These are phyloP conservation scores for Drosophila prostipennis DNA, from an alignment of 2,888 invertebrate species.

Conservation along the genomic window DNA sequence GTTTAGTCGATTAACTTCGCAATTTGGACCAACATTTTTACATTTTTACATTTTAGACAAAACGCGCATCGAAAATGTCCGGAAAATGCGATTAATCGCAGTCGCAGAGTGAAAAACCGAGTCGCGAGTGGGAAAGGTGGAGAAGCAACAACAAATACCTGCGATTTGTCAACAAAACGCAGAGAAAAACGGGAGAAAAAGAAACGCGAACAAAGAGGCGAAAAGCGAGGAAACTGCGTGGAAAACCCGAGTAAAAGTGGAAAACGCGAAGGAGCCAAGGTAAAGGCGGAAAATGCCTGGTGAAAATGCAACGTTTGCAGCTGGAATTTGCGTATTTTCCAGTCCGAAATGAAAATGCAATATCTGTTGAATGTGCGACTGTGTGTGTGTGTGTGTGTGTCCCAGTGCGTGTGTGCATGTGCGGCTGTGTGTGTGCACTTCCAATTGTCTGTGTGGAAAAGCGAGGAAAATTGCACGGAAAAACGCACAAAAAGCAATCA, in stretches of 20 bases:
- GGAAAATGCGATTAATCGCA: slow-evolving; percentile 11
- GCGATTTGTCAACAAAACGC: slow-evolving; percentile 30
- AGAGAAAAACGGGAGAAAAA: too few species aligned
- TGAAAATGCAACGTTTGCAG: slow-evolving; percentile 54
- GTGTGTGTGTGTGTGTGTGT: slow-evolving; percentile 9
- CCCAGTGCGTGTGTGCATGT: slow-evolving; percentile 24
- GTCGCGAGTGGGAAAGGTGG: slow-evolving; percentile 16
- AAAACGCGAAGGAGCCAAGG: slow-evolving; percentile 16
- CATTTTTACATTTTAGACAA: too few species aligned
- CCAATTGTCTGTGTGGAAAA: slow-evolving; percentile 64
- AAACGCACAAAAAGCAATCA: slow-evolving; percentile 37
- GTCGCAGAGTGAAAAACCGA: slow-evolving; percentile 2
- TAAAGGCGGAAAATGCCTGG: slow-evolving; percentile 20
- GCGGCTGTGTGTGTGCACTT: slow-evolving; percentile 51
- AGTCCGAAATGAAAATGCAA: slow-evolving; percentile 60
- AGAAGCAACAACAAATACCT: background rate
- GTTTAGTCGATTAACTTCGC: too few species aligned
- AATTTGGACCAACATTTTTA: too few species aligned
- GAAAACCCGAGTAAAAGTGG: background rate
- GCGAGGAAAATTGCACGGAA: slow-evolving; percentile 38
- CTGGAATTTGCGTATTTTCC: slow-evolving; percentile 58
- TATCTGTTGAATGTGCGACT: slow-evolving; percentile 35
- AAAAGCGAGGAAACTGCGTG: slow-evolving; percentile 20
- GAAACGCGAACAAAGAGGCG: slow-evolving; percentile 41
- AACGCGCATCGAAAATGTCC: slow-evolving; percentile 9